A percentile compares a stretch with the other conserved stretches of the same genome.
Conservation (phyloP, 2,113 vertebrate genomes). For the Chamaea fasciata region DNA sequence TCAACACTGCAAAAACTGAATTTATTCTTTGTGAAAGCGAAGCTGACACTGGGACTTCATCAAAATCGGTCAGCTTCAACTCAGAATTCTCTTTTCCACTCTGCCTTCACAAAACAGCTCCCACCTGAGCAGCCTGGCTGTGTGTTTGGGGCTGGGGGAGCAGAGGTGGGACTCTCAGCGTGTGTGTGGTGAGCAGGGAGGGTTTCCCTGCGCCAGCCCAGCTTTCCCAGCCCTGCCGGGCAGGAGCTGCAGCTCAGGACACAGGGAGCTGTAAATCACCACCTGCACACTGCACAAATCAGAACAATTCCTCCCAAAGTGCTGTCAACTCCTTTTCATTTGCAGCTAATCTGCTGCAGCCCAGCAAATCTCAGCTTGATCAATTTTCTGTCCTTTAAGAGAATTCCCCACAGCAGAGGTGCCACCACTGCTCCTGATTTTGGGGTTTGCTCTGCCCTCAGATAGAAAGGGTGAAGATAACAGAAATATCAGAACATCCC, state of each 20-base stretch:
- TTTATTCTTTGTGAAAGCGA: not conserved
- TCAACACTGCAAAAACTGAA: not conserved
- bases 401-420: not conserved
- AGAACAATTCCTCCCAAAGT: not conserved
- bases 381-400: not conserved
- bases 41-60: not conserved
- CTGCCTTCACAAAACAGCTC: not conserved
- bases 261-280: not conserved
- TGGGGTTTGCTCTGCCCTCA: not conserved
- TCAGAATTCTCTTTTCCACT: not conserved
- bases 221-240: not conserved
- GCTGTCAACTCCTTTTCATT: not conserved
- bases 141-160: not conserved
- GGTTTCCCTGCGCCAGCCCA: not conserved
- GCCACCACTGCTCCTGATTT: not conserved
- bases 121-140: not conserved
- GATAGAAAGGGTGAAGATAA: not conserved
- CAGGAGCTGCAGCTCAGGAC: not conserved
- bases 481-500: not conserved
- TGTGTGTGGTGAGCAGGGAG: not conserved
- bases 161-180: not conserved
- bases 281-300: not conserved
- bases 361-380: not conserved
- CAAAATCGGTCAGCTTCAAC: not conserved
- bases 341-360: not conserved